Percentiles rank a stretch among this genome's conserved stretches.
Conservation (phyloP, 2,888 invertebrate genomes). For the Pristionchus mayeri region DNA sequence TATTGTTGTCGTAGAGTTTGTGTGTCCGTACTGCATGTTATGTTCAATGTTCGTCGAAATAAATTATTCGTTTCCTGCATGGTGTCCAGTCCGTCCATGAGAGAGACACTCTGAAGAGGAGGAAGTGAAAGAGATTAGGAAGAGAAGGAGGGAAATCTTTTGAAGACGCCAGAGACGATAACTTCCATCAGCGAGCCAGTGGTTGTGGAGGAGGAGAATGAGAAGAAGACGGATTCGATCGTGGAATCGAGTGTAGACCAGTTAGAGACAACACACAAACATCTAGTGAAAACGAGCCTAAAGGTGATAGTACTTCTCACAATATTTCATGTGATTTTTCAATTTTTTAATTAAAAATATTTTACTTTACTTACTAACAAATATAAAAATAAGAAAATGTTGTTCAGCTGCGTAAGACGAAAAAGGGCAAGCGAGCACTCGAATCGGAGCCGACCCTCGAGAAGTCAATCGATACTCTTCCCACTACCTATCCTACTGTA, state of each 20-base stretch:
- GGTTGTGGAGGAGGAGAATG: neutral
- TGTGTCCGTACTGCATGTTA: conserved; percentile 11
- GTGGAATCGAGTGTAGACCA: neutral
- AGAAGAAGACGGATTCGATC: conserved; percentile 10
- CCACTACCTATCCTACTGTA: neutral
- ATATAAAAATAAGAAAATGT: neutral
- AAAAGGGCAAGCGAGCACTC: conserved; percentile 31
- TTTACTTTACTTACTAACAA: neutral
- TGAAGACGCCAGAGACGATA: neutral
- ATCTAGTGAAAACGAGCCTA: neutral
- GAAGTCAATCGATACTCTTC: neutral
- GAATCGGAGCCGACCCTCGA: neutral
- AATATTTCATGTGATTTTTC: neutral
- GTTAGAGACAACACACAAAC: neutral
- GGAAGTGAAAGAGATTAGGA: neutral
- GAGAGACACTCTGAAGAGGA: neutral
- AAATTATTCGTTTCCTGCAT: conserved; percentile 5
- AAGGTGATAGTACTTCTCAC: too few relatives aligned
- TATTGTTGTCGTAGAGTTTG: neutral
- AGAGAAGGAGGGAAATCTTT: neutral
- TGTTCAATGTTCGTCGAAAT: neutral
- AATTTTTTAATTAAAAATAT: neutral
- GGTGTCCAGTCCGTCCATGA: neutral
- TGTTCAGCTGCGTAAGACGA: neutral
- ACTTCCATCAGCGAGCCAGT: neutral